Conservation (phyloP, 2,113 vertebrate genomes). For the Struthio camelus region DNA sequence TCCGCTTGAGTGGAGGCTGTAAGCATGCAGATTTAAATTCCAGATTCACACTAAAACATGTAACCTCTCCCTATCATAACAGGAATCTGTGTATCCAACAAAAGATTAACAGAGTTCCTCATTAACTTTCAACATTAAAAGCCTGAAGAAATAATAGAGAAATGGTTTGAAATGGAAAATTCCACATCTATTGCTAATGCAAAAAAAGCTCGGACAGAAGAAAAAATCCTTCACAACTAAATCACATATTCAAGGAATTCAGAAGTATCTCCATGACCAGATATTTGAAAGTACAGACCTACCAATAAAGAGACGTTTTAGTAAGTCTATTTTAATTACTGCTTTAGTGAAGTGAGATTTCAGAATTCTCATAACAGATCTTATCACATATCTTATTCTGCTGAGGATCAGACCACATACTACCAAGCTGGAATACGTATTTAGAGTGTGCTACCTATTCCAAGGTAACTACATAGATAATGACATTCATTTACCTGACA, state of each 20-base stretch:
- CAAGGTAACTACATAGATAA: not conserved
- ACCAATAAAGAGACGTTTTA: not conserved
- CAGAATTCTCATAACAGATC: not conserved
- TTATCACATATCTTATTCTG: not conserved
- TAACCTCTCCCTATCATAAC: not conserved
- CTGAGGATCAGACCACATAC: not conserved
- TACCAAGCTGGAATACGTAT: not conserved
- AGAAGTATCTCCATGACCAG: not conserved
- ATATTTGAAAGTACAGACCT: not conserved
- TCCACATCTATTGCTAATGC: not conserved
- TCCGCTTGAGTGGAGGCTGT: not conserved
- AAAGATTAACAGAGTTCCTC: not conserved
- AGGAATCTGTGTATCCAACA: not conserved
- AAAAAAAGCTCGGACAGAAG: not conserved
- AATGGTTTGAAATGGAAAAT: not conserved
- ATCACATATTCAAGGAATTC: not conserved
- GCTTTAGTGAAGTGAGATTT: not conserved
- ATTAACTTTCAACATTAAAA: not conserved
- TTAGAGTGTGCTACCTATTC: not conserved
- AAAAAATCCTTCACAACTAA: not conserved
- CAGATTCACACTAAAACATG: not conserved
- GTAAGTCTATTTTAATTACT: not conserved
- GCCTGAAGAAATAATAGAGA: not conserved
- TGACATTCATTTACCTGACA: not conserved
- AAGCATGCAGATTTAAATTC: not conserved